A percentile compares a stretch with the other conserved stretches of the same genome.
phyloP scores from a whole-genome alignment of 2,888 invertebrate genomes.

The Rhamphomyia laevipes region DNA sequence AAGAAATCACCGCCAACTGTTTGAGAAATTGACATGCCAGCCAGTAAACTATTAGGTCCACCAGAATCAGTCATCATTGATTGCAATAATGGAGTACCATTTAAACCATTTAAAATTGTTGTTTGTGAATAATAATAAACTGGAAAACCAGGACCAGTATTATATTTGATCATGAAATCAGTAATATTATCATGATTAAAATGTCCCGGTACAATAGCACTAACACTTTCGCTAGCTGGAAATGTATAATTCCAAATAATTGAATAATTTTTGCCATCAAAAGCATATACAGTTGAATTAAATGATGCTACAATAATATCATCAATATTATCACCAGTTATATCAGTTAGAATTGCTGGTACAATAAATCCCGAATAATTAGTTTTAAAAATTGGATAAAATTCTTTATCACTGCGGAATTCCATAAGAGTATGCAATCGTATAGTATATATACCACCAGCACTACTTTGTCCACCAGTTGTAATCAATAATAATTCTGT shows the following conservation, averaged over 20 bases:
- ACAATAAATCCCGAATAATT: slow-evolving; percentile 53
- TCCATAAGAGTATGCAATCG: slow-evolving; percentile 43
- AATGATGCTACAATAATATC: slow-evolving; percentile 64
- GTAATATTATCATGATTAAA: slow-evolving; percentile 65
- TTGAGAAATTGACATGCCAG: slow-evolving; percentile 36
- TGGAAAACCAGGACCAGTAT: slow-evolving; percentile 56
- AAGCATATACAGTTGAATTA: slow-evolving; percentile 58
- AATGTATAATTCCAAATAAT: slow-evolving; percentile 64
- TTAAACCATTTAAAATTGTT: slow-evolving; percentile 32
- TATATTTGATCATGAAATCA: slow-evolving; percentile 63
- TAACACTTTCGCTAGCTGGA: slow-evolving; percentile 53
- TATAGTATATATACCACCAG: slow-evolving; percentile 57
- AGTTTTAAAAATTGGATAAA: slow-evolving; percentile 46
- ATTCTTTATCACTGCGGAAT: slow-evolving; percentile 41
- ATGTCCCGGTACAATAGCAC: slow-evolving; percentile 65
- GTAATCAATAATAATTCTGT: slow-evolving; percentile 53
- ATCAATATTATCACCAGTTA: slow-evolving; percentile 55
- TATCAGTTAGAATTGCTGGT: slow-evolving; percentile 54
- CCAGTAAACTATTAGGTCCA: slow-evolving; percentile 34
- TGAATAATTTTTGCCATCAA: slow-evolving; percentile 53
- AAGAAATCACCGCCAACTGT: slow-evolving; percentile 61
- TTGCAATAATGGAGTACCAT: slow-evolving; percentile 29
- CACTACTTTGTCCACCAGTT: slow-evolving; percentile 59
- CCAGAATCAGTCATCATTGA: slow-evolving; percentile 37
- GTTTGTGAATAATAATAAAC: slow-evolving; percentile 59